Evolutionary conservation across 1,140 invertebrate species (phyloP).

Genomic region (Drosophila parabipectinata): DNA sequence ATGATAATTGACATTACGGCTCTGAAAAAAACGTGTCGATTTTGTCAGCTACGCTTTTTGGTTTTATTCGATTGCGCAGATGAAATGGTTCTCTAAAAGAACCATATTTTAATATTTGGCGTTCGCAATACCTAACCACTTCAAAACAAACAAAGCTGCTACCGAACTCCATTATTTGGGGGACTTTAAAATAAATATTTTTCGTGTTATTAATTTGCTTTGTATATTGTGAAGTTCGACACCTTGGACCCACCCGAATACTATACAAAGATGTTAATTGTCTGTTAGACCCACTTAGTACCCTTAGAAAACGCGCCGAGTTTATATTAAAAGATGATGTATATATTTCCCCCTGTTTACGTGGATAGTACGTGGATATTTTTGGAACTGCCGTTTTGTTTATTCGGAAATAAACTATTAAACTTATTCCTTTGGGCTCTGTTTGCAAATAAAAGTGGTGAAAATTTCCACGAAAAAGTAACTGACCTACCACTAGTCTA

Average conservation of each 20-base stretch:
- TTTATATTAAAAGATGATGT: conserved; percentile 32
- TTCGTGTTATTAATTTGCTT: conserved; percentile 33
- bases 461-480: too few relatives aligned
- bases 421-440: background rate
- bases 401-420: background rate
- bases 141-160: conserved; percentile 48
- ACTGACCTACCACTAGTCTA: conserved; percentile 22
- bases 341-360: conserved; percentile 14
- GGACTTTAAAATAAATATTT: conserved; percentile 51
- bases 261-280: conserved; percentile 58
- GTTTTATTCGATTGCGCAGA: conserved; percentile 1
- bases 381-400: background rate
- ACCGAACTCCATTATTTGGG: conserved; percentile 19
- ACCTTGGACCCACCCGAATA: conserved; percentile 35
- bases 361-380: conserved; percentile 4
- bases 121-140: conserved; percentile 20
- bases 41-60: conserved; percentile 17
- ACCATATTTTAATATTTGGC: conserved; percentile 46
- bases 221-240: conserved; percentile 62
- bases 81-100: conserved; percentile 9
- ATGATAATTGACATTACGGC: conserved; percentile 30
- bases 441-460: conserved; percentile 1
- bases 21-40: conserved; percentile 27
- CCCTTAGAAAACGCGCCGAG: conserved; percentile 8
- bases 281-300: conserved; percentile 35